A percentile compares a stretch with the other conserved stretches of the same genome.
Conservation (phyloP, 2,113 vertebrate species). For the Platysteira castanea region DNA sequence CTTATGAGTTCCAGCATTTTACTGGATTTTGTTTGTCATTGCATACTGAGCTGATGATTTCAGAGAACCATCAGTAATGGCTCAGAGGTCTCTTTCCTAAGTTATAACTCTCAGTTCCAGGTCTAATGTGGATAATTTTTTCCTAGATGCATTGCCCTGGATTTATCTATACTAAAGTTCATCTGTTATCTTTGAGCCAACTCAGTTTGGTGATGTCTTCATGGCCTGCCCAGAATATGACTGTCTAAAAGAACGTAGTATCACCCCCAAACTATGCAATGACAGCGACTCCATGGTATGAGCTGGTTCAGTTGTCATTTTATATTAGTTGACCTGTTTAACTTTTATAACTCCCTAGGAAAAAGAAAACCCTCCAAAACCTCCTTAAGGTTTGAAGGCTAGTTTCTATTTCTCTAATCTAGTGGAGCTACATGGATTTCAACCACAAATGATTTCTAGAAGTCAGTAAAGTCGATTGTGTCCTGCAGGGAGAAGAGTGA, state of each 20-base stretch:
- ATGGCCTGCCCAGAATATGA: background rate
- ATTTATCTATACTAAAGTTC: background rate
- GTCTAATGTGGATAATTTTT: background rate
- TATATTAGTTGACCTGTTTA: background rate
- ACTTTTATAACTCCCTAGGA: background rate
- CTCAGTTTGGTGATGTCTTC: background rate
- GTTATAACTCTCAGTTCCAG: background rate
- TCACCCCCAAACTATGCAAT: background rate
- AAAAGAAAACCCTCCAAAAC: background rate
- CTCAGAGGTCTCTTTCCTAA: background rate
- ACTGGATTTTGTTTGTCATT: background rate
- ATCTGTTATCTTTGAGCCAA: background rate
- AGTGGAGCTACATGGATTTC: background rate
- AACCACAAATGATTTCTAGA: background rate
- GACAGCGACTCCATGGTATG: background rate
- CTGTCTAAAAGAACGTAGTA: background rate
- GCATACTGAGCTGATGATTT: constrained; percentile 9
- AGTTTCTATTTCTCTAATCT: background rate
- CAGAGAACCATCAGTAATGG: background rate
- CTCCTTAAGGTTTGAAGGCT: background rate
- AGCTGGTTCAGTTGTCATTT: background rate
- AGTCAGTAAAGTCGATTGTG: background rate
- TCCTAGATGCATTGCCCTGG: background rate
- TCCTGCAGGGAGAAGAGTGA: background rate
- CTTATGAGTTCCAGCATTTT: background rate